Base-by-base conservation (phyloP, 2,113 vertebrate species). In the Dascyllus trimaculatus region DNA sequence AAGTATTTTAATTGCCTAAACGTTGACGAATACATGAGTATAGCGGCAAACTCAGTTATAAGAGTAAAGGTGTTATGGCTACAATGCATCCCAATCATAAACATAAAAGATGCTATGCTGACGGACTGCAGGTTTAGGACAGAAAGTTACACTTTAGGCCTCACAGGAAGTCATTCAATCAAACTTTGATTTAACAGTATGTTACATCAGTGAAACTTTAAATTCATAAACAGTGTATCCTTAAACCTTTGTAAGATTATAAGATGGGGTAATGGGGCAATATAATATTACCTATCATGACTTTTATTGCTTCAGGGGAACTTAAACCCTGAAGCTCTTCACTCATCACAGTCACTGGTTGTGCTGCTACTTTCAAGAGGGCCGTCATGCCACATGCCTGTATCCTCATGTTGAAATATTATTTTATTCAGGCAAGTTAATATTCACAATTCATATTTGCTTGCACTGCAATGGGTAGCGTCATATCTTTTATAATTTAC, bases 121-220 rank as follows among this genome's bases (percentile, higher is more conserved):
- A 49, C 40, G 14, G 40, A 15, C 14, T 43, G 13, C 40, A 43
- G 40, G 49, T 54, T 69, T 78, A 71, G 72, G 70, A 24, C 14
- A 14, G 6, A 17, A 26, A 40, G 53, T 76, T 73, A 35, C 61
- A 46, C 17, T 63, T 71, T 58, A 78, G 26, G 72, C 51, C 40
- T 43, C 13, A 43, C 11, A 43, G 0, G 4, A 14, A 43, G 40
- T 43, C 40, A 35, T 8, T 43, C 13, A 5, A 53, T 7, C 24
- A 73, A 80, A 76, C 40, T 58, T 40, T 57, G 46, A 72, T 78
- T 63, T 57, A 64, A 11, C 81, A 63, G n/a, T 60, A 38, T 9
- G 26, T 63, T 78, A 54, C 59, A 63, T 63, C 56, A 62, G 40
- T 51, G 26, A 67, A 73, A 71, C 46, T 45, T 63, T 58, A 14